phyloP scores from a whole-genome alignment of 2,888 invertebrate genomes.

The Cremastobaeus sp. region DNA sequence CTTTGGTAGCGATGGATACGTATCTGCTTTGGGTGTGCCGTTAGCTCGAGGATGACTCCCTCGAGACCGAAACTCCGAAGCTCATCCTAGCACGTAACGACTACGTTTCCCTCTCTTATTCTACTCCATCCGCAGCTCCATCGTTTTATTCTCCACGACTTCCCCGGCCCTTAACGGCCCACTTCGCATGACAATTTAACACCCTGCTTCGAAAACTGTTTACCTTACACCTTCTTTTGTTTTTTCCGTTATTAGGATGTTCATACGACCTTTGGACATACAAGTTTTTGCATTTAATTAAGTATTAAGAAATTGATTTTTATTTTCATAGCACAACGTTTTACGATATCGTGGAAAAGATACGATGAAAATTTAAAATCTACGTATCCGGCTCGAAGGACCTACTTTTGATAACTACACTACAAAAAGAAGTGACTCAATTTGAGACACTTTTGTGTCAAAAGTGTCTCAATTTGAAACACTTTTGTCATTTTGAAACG shows the following conservation, averaged over 20 bases:
- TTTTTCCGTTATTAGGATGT: too few species aligned
- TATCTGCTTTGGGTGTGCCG: constrained; percentile 72
- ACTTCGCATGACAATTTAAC: constrained; percentile 66
- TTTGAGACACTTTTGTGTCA: too few species aligned
- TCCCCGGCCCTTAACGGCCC: constrained; percentile 67
- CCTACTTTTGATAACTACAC: too few species aligned
- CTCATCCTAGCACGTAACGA: constrained; percentile 74
- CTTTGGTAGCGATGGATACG: constrained; percentile 62
- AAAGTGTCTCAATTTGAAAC: too few species aligned
- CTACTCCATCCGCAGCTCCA: constrained; percentile 64
- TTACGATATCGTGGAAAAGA: too few species aligned
- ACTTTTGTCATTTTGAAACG: too few species aligned
- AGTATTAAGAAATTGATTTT: too few species aligned
- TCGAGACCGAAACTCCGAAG: constrained; percentile 73
- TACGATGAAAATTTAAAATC: too few species aligned
- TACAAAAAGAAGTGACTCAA: too few species aligned
- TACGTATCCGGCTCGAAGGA: too few species aligned
- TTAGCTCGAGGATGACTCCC: constrained; percentile 72
- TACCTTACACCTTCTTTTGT: constrained; percentile 56
- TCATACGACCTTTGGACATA: neutral
- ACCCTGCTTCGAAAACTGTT: constrained; percentile 59
- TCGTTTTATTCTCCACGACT: constrained; percentile 63
- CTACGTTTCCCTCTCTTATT: constrained; percentile 65
- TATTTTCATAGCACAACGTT: too few species aligned
- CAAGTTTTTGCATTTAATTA: too few species aligned